Evolutionary conservation across 1,140 invertebrate species (phyloP).

Genomic region (Euglossa dilemma): DNA sequence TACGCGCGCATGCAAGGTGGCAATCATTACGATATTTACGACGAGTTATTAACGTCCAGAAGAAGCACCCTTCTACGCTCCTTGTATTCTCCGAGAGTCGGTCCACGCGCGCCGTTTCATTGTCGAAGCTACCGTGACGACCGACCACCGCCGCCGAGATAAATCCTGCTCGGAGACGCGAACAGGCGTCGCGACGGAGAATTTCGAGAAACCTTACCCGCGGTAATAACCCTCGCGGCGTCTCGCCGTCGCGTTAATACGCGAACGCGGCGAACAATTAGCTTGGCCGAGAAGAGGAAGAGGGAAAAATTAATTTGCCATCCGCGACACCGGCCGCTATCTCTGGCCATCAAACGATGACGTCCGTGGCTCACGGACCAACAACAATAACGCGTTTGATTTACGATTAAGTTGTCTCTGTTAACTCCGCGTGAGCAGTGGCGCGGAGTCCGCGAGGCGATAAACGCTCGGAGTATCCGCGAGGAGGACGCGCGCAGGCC

Average conservation of each 20-base stretch:
- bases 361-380: background rate
- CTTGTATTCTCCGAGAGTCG: background rate
- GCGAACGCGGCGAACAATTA: background rate
- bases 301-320: background rate
- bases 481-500: slow-evolving; percentile 21
- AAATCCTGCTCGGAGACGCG: background rate
- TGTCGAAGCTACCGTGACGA: background rate
- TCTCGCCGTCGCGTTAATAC: background rate
- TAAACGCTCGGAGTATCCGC: slow-evolving; percentile 51
- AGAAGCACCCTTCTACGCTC: background rate
- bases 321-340: background rate
- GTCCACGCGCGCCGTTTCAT: background rate
- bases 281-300: no score
- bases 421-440: slow-evolving; percentile 35
- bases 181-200: no score
- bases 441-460: slow-evolving; percentile 39
- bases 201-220: no score
- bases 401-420: slow-evolving; percentile 67
- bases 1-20: background rate
- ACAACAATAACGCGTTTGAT: slow-evolving; percentile 73
- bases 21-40: slow-evolving; percentile 4
- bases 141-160: background rate
- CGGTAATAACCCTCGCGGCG: no score
- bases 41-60: slow-evolving; percentile 6
- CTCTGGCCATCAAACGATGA: background rate